Conservation (phyloP, 2,888 invertebrate genomes). For the Tipula confusa region DNA sequence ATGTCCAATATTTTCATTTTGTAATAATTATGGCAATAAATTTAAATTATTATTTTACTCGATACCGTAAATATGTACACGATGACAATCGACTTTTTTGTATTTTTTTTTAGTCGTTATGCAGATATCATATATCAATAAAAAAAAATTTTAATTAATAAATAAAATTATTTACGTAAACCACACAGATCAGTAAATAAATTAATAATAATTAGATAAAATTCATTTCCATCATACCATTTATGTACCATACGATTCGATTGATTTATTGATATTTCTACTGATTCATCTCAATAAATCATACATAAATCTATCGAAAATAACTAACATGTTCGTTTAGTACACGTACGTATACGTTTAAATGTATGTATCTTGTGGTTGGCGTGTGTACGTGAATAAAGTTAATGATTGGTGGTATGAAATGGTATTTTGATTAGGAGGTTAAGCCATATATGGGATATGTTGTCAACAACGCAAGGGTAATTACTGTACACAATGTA, state of each 20-base stretch:
- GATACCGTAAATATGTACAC: neutral
- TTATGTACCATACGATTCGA: neutral
- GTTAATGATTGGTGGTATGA: neutral
- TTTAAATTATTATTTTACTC: neutral
- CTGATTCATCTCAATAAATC: constrained; percentile 15
- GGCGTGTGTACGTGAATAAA: neutral
- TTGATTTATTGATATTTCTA: neutral
- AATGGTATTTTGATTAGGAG: neutral
- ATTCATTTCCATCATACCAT: neutral
- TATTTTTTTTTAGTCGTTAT: neutral
- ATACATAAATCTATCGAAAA: no score
- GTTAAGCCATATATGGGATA: neutral
- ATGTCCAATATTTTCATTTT: neutral
- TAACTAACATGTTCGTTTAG: constrained; percentile 8
- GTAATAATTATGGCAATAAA: neutral
- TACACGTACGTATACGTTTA: neutral
- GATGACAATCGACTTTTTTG: neutral
- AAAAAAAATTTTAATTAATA: neutral
- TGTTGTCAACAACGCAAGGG: neutral
- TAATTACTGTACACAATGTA: neutral
- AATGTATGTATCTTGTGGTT: neutral
- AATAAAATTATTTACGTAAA: neutral
- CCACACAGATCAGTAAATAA: neutral
- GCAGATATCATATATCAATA: constrained; percentile 7
- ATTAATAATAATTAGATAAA: constrained; percentile 25